Evolutionary conservation across 2,113 vertebrate species (phyloP).

Genomic region (Setophaga coronata): DNA sequence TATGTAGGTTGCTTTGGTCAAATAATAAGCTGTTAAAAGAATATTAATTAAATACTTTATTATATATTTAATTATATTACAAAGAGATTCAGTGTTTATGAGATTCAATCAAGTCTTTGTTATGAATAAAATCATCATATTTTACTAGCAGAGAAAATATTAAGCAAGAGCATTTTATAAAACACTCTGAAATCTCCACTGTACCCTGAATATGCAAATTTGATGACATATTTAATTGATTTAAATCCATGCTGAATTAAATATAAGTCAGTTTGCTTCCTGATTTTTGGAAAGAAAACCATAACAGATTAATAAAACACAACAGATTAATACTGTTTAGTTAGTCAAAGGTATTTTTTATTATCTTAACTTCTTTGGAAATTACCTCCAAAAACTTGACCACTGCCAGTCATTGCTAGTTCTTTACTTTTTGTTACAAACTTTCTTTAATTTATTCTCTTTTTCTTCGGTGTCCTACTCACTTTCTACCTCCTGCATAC

Average conservation of each 20-base stretch:
- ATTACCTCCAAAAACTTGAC: neutral
- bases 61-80: neutral
- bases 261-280: neutral
- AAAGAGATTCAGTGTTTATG: neutral
- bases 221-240: neutral
- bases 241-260: neutral
- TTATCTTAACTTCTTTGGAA: neutral
- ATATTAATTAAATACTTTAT: neutral
- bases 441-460: neutral
- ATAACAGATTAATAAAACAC: neutral
- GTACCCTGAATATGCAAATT: neutral
- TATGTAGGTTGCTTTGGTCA: neutral
- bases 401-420: neutral
- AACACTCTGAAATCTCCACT: neutral
- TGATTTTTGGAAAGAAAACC: neutral
- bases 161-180: neutral
- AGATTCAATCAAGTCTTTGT: neutral
- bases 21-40: neutral
- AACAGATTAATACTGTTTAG: neutral
- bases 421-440: neutral
- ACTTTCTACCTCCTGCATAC: neutral
- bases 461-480: neutral
- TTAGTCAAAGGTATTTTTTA: neutral
- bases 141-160: neutral
- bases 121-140: neutral